Percentiles rank a stretch among this genome's conserved stretches.
These are phyloP conservation scores for Caenorhabditis angaria DNA, from an alignment of 2,888 invertebrate species.

Conservation along the genomic window DNA sequence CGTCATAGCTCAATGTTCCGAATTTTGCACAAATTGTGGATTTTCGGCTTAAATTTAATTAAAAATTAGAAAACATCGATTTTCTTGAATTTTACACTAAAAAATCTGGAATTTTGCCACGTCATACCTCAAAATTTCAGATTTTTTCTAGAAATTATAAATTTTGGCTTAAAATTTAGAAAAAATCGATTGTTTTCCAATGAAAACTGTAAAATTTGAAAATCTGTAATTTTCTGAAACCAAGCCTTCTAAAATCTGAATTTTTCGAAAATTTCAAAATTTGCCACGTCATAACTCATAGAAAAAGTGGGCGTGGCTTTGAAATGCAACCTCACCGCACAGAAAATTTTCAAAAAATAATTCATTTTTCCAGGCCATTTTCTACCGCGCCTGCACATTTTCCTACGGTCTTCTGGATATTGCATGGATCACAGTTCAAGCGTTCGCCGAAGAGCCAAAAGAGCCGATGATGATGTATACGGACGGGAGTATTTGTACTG, in stretches of 20 bases:
- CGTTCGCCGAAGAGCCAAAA: conserved; percentile 15
- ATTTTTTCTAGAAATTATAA: background rate
- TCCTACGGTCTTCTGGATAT: conserved; percentile 48
- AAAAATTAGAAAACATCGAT: background rate
- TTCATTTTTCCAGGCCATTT: conserved; percentile 35
- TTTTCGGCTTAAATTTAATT: background rate
- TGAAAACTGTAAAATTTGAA: background rate
- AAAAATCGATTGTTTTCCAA: background rate
- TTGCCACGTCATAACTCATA: too few species aligned
- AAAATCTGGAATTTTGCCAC: background rate
- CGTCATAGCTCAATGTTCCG: background rate
- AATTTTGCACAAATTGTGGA: background rate
- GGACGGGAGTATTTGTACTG: conserved; percentile 41
- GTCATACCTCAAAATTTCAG: background rate
- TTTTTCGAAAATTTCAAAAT: too few species aligned
- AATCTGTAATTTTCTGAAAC: too few species aligned
- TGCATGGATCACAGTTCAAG: conserved; percentile 49
- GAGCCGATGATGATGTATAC: conserved; percentile 45
- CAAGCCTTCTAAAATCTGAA: too few species aligned
- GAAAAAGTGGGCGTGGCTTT: too few species aligned
- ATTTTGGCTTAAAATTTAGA: background rate
- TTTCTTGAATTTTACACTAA: background rate
- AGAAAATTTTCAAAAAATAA: too few species aligned
- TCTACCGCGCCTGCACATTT: conserved; percentile 39
- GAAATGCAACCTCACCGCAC: too few species aligned